Evolutionary conservation across 2,797 vertebrate genomes (phyloP).

Genomic region (Synanceia verrucosa): DNA sequence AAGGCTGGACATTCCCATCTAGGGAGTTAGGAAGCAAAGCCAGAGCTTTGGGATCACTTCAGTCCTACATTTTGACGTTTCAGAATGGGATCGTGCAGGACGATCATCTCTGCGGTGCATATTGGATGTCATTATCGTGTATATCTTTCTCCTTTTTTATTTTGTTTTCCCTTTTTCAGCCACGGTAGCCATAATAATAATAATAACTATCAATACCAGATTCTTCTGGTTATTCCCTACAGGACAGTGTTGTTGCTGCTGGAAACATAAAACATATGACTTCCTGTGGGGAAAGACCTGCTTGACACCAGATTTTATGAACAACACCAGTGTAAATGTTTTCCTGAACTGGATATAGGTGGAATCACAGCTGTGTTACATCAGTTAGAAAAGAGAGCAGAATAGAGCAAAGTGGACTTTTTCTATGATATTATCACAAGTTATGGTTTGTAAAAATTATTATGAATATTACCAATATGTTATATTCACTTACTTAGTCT

Average conservation of each 20-base stretch:
- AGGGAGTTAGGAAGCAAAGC: conserved; percentile 30
- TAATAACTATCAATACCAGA: conserved; percentile 19
- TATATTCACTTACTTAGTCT: neutral
- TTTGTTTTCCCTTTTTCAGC: conserved; percentile 2
- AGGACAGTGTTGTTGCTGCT: conserved; percentile 42
- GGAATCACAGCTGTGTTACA: conserved; percentile 9
- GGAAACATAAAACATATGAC: conserved; percentile 48
- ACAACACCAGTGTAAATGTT: conserved; percentile 37
- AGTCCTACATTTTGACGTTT: conserved; percentile 23
- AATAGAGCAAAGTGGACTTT: neutral
- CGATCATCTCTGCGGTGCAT: neutral
- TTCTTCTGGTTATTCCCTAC: conserved; percentile 17
- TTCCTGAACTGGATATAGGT: conserved; percentile 17
- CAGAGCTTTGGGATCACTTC: neutral
- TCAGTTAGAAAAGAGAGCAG: neutral
- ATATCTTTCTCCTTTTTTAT: neutral
- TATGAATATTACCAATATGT: neutral
- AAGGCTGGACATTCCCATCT: conserved; percentile 51
- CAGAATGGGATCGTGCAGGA: conserved; percentile 4
- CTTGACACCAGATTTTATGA: conserved; percentile 26
- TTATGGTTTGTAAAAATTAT: neutral
- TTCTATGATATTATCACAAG: neutral
- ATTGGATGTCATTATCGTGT: neutral
- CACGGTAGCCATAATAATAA: conserved; percentile 28
- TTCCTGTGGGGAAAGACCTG: conserved; percentile 26